Evolutionary conservation across 2,797 vertebrate species (phyloP).

Genomic region (Sparus aurata): DNA sequence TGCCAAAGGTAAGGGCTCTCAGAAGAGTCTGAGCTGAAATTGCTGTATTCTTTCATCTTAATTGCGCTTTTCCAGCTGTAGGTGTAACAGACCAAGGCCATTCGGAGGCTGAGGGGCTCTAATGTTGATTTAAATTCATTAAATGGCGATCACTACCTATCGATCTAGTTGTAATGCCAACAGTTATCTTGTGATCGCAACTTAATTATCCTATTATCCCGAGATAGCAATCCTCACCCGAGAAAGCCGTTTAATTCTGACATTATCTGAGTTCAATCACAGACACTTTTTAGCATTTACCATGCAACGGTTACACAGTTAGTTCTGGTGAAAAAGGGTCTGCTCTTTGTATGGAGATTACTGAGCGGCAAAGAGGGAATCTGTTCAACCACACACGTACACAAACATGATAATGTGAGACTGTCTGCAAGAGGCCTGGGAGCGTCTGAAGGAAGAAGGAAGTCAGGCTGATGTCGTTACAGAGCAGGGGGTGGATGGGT

Average conservation of each 20-base stretch:
- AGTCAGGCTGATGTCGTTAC: no score
- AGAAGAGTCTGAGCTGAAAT: not conserved
- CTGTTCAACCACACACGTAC: not conserved
- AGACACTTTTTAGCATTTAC: not conserved
- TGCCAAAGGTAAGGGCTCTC: constrained; percentile 1
- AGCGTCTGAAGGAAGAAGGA: no score
- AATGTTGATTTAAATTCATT: not conserved
- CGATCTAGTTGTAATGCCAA: constrained; percentile 11
- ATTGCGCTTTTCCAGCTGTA: not conserved
- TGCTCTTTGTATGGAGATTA: no score
- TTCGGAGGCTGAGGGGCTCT: not conserved
- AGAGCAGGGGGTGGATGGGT: no score
- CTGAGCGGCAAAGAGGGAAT: not conserved
- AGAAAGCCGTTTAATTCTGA: not conserved
- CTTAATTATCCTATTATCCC: constrained; percentile 11
- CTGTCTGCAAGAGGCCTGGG: no score
- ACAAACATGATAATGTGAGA: not conserved
- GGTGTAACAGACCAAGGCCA: not conserved
- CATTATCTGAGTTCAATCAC: not conserved
- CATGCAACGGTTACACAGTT: not conserved
- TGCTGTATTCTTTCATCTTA: not conserved
- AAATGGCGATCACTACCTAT: not conserved
- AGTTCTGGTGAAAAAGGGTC: not conserved
- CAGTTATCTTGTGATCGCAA: not conserved
- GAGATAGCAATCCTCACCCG: not conserved